Evolutionary conservation across 2,113 vertebrate species (phyloP).

Genomic region (Poecilia latipinna): DNA sequence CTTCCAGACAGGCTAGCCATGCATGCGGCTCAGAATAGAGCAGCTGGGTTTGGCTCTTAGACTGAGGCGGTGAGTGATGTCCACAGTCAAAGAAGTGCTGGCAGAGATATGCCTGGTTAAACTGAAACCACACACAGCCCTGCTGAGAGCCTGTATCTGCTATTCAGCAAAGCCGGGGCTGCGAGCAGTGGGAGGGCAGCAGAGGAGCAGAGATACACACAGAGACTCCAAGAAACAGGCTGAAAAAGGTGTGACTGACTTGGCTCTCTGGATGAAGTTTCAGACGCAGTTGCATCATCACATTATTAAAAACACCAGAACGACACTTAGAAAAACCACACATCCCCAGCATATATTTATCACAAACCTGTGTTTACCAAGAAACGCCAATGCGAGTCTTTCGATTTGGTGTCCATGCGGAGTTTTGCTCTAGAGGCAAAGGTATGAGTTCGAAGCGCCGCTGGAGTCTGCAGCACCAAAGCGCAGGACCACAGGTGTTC

Average conservation of each 20-base stretch:
- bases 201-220: constrained; percentile 35
- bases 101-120: constrained; percentile 58
- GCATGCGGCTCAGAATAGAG: constrained; percentile 68
- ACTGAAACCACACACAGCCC: constrained; percentile 48
- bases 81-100: constrained; percentile 64
- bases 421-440: constrained; percentile 5
- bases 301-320: constrained; percentile 13
- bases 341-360: not conserved
- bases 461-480: constrained; percentile 22
- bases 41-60: constrained; percentile 53
- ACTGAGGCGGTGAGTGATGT: constrained; percentile 54
- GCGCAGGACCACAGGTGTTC: constrained; percentile 49
- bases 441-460: constrained; percentile 39
- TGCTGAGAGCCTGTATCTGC: constrained; percentile 58
- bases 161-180: constrained; percentile 38
- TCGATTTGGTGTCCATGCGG: constrained; percentile 1
- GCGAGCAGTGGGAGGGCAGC: constrained; percentile 25
- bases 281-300: not conserved
- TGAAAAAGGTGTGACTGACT: constrained; percentile 5
- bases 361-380: constrained; percentile 14
- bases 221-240: constrained; percentile 1
- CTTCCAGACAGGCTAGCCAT: constrained; percentile 60
- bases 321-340: not conserved
- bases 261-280: constrained; percentile 8
- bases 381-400: constrained; percentile 1